A percentile compares a stretch with the other conserved stretches of the same genome.
Evolutionary conservation across 2,113 vertebrate genomes (phyloP).

Genomic region (Orthonyx spaldingii): DNA sequence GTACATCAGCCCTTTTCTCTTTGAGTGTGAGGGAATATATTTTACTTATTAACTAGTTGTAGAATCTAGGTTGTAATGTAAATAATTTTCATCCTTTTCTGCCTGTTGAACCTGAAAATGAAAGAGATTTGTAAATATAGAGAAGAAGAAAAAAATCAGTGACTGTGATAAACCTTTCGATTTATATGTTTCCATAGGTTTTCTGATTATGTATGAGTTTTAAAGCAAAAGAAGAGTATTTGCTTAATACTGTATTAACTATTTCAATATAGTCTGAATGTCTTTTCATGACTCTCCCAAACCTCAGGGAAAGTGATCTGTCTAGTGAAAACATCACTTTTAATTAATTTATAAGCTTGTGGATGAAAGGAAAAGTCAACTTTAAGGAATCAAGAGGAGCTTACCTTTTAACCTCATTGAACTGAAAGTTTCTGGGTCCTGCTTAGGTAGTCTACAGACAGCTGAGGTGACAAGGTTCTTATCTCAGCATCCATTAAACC

Average conservation of each 20-base stretch:
- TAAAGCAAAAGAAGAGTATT: not conserved
- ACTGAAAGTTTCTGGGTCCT: not conserved
- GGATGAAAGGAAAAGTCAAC: not conserved
- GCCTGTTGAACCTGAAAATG: not conserved
- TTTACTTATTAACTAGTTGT: not conserved
- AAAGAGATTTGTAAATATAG: not conserved
- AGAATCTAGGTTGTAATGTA: not conserved
- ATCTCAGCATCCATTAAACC: not conserved
- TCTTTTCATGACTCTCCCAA: not conserved
- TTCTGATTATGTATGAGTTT: not conserved
- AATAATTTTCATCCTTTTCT: not conserved
- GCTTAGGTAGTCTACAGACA: not conserved
- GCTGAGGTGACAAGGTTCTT: not conserved
- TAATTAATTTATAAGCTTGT: not conserved
- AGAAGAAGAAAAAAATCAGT: not conserved
- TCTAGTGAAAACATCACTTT: not conserved
- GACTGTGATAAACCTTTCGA: not conserved
- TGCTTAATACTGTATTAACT: not conserved
- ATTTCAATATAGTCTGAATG: not conserved
- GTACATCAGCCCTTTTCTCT: not conserved
- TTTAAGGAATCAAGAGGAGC: not conserved
- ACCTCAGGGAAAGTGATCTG: not conserved
- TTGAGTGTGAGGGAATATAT: not conserved
- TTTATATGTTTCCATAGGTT: not conserved
- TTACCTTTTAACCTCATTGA: not conserved